A percentile compares a stretch with the other conserved stretches of the same genome.
Conservation (phyloP, 1,140 invertebrate genomes). For the Drosophila cardini region DNA sequence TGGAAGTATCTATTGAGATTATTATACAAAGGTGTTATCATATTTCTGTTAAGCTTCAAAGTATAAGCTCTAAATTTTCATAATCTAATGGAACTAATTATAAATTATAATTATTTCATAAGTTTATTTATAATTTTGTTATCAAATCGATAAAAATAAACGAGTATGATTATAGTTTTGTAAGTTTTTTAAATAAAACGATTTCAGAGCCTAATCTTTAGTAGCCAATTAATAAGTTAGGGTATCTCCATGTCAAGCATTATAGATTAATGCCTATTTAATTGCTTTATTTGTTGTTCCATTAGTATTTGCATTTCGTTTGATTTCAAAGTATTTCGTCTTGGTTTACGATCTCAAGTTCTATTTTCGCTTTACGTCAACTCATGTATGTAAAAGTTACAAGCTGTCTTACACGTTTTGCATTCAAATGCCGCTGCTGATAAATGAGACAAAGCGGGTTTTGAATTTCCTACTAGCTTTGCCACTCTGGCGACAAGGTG, state of each 20-base stretch:
- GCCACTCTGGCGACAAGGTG: slow-evolving; percentile 64
- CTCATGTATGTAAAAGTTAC: slow-evolving; percentile 75
- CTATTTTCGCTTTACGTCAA: slow-evolving; percentile 43
- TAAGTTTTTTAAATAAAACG: no score
- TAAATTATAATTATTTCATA: no score
- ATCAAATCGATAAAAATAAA: no score
- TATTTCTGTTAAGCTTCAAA: no score
- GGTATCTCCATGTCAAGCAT: not conserved
- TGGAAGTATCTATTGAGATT: no score
- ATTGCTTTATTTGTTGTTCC: slow-evolving; percentile 16
- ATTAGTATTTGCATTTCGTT: slow-evolving; percentile 48
- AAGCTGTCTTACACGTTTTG: slow-evolving; percentile 72
- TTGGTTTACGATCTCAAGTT: slow-evolving; percentile 62
- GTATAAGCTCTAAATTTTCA: no score
- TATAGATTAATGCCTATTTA: not conserved
- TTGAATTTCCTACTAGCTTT: slow-evolving; percentile 65
- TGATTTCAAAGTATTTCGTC: slow-evolving; percentile 49
- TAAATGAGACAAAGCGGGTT: slow-evolving; percentile 69
- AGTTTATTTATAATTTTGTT: no score
- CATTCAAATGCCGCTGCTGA: slow-evolving; percentile 60
- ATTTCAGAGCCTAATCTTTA: no score
- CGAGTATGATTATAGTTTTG: no score
- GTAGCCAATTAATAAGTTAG: not conserved
- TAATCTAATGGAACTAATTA: no score
- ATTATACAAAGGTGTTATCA: no score